Evolutionary conservation across 64 coral and sea anemone species (phyloP), one percentile per base, ranked within the genome.

Genomic region (Stichodactyla mertensii): DNA sequence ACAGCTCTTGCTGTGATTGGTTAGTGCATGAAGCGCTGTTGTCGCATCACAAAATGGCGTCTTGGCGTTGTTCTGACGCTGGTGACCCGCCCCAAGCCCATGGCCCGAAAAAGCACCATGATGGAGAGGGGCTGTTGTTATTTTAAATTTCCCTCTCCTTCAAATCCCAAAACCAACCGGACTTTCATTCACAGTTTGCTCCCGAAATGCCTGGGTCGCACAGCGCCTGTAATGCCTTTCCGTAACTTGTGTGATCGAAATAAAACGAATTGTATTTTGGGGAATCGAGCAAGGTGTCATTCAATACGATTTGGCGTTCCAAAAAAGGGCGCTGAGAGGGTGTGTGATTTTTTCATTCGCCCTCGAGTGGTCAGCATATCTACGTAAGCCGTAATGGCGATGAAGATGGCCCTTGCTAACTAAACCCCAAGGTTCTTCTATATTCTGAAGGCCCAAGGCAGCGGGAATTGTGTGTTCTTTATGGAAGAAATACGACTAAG

Each of bases 261-360:
- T 92, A 96, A 96, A 96, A 86, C 85, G 87, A 93, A 85, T 92
- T 83, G 88, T 77, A 78, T 89, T 94, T 92, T 87, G 77, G 82
- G 86, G 91, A 80, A 60, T 89, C 91, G 91, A 96, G 94, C 94
- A 96, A 96, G 93, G 94, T 96, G 94, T 96, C 94, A 96, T 96
- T 96, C 94, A 96, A 96, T 96, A 96, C 94, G 88, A 92, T 96
- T 96, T 96, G 91, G 91, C 91, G 90, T 89, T 93, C 94, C 94
- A 96, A 96, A 96, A 96, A 96, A 96, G 94, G 94, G 87, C 88
- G 91, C 94, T 96, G 92, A 93, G 89, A 92, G 94, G 94, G 94
- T 96, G 94, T 96, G 94, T 89, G 94, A 95, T 87, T 93, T 93
- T 96, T 90, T 92, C 94, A 96, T 96, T 96, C 94, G 94, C 94